These are phyloP conservation scores for Heliconius congener DNA, from an alignment of 1,140 invertebrate species.

Conservation along the genomic window DNA sequence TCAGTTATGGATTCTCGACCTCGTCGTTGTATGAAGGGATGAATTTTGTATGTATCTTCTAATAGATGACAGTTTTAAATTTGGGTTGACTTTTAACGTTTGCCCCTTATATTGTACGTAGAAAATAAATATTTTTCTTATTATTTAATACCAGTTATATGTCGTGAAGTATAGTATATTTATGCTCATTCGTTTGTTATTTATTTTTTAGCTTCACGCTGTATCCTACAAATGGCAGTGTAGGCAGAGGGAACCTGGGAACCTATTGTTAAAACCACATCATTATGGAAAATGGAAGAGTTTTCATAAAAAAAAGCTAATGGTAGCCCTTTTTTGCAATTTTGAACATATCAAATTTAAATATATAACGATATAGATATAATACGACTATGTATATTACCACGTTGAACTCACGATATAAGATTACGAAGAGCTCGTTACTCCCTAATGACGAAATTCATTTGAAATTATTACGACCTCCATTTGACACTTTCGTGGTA, in stretches of 20 bases:
- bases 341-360: background rate
- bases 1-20: conserved; percentile 40
- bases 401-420: background rate
- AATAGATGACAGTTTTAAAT: conserved; percentile 1
- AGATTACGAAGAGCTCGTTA: conserved; percentile 1
- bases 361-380: background rate
- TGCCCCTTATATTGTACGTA: too few species aligned
- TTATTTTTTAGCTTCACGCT: background rate
- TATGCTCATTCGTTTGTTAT: background rate
- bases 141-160: too few species aligned
- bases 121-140: too few species aligned
- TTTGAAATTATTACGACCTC: background rate
- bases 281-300: too few species aligned
- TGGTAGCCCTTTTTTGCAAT: too few species aligned
- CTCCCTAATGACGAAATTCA: background rate
- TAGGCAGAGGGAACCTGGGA: background rate
- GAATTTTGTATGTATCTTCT: background rate
- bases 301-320: too few species aligned
- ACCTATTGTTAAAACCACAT: background rate
- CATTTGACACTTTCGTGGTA: background rate
- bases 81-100: background rate
- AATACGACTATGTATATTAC: background rate
- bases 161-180: background rate
- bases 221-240: background rate
- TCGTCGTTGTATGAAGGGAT: background rate